A percentile compares a stretch with the other conserved stretches of the same genome.
Conservation (phyloP, 2,113 vertebrate species). For the Eptesicus fuscus region DNA sequence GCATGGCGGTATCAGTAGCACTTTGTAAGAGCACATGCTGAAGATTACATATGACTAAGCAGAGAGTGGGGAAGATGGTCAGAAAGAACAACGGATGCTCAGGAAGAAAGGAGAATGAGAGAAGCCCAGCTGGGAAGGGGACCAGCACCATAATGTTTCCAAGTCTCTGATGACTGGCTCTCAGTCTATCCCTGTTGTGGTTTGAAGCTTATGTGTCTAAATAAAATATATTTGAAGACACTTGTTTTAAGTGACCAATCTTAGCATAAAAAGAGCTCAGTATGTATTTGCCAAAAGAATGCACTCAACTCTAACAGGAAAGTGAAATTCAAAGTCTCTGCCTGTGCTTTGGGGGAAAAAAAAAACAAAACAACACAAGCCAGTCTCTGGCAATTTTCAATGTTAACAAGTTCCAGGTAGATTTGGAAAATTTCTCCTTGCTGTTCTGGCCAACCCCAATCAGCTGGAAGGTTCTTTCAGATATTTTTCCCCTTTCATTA, state of each 20-base stretch:
- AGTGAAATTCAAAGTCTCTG: conserved; percentile 13
- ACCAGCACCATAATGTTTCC: neutral
- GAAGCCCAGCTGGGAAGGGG: neutral
- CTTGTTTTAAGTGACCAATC: neutral
- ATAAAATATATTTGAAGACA: neutral
- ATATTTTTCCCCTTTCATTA: neutral
- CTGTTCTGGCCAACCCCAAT: neutral
- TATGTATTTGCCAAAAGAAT: neutral
- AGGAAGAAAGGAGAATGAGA: neutral
- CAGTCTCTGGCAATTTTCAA: neutral
- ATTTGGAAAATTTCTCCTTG: neutral
- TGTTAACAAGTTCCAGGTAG: conserved; percentile 16
- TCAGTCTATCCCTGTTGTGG: neutral
- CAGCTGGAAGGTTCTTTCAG: neutral
- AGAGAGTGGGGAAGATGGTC: neutral
- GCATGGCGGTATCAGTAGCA: neutral
- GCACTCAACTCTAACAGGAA: neutral
- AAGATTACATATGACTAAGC: neutral
- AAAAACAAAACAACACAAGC: neutral
- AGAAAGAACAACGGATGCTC: neutral
- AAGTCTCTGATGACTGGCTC: neutral
- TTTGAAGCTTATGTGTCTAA: neutral
- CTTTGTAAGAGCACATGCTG: neutral
- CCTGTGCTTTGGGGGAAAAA: neutral
- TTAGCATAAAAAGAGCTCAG: neutral